Evolutionary conservation across 2,113 vertebrate species (phyloP), one percentile per base, ranked within the genome.

Genomic region (Cochlearius cochlearius): DNA sequence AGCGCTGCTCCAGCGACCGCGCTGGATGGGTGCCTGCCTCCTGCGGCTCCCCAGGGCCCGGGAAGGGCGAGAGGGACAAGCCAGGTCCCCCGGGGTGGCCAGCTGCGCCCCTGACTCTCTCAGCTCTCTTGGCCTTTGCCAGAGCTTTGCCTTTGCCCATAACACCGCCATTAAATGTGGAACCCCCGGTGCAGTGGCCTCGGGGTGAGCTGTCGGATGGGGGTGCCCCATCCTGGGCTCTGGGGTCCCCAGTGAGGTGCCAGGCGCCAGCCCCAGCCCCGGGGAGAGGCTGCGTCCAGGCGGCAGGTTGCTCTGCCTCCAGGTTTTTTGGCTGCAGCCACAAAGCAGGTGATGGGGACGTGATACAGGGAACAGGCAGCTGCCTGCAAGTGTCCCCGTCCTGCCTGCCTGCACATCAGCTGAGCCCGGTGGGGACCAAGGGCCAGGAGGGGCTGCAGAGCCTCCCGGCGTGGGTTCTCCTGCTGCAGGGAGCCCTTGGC

Each of bases 201-300:
- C 0, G 1, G n/a, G 76, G n/a, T 26, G 13, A 3, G 4, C 45
- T 32, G 25, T 22, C 0, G 1, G 56, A 16, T 6, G 10, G 36
- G 29, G 73, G 15, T 74, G 47, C 49, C 79, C 45, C 45, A 36
- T 73, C 30, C 86, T 34, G 45, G 25, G n/a, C 11, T 23, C 22
- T 17, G 53, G 36, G 52, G 60, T 62, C 16, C 36, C 39, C 1
- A 0, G 8, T 18, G 52, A 69, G 64, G 45, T 84, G 23, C 45
- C 12, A 32, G 39, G 30, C 26, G 9, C 26, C 36, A 26, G 38
- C 49, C 21, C 27, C 58, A 34, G 22, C 18, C 12, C 25, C 2
- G 0, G 20, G 19, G 39, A 41, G 32, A 49, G 14, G 52, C 59
- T 45, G 66, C 1, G 0, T 17, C n/a, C 2, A 1, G 38, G 39